Evolutionary conservation across 2,888 invertebrate species (phyloP), one percentile per base, ranked within the genome.

Genomic region (Napeogenes sylphis): DNA sequence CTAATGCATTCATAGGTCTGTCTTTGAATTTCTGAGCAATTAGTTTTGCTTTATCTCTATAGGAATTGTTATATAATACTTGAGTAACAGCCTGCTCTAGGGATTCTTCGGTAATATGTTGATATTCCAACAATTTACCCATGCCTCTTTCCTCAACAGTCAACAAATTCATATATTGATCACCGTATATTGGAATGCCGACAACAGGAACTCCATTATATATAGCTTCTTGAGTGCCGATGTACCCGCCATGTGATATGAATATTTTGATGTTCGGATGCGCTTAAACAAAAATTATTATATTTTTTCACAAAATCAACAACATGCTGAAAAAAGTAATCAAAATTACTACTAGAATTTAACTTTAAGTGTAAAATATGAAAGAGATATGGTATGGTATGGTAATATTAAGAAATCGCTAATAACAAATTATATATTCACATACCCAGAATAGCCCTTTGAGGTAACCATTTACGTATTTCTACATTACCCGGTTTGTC

Each of bases 191-290:
- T 13, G 92, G 92, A 54, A 92, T 73, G 0, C 91, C 92, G 8
- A 92, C 68, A 5, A 92, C 80, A 3, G 93, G 93, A 0, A 93
- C 90, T 13, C 91, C 93, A 71, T 93, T 84, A 74, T 85, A 93
- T 53, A 90, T 86, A 0, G 93, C 91, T 78, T 94, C 94, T 71
- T 92, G 91, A 2, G 93, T 85, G 53, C 93, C 92, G 66, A 94
- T 92, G 63, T 93, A 85, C 4, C 94, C 94, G 4, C 94, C 94
- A 71, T 94, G 94, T 0, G 93, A 92, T 70, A 94, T 91, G 71
- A 94, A 94, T 0, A 92, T 75, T 74, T 87, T 91, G 12, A 91
- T 72, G 59, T 92, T 93, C 0, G 91, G 91, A 78, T 93, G 93
- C 0, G 91, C 92, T 80, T 80, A 33, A 83, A 72, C 33, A 6